Percentiles rank a stretch among this genome's conserved stretches.
phyloP scores from a whole-genome alignment of 2,797 vertebrate species.

The Rachycentron canadum region DNA sequence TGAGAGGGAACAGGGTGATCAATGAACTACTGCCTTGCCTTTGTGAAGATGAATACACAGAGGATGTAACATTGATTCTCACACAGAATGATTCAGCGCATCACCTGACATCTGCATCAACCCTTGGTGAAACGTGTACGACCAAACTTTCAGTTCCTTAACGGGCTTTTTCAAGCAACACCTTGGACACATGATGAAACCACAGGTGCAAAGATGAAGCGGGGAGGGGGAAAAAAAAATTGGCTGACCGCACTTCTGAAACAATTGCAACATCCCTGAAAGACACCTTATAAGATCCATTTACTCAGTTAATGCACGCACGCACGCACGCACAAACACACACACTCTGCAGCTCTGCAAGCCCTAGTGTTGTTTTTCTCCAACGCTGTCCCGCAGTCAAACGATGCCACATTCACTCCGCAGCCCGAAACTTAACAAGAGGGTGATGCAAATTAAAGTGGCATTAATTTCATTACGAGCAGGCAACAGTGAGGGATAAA shows the following conservation, averaged over 20 bases:
- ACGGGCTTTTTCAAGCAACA: slow-evolving; percentile 16
- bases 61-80: slow-evolving; percentile 57
- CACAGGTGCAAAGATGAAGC: slow-evolving; percentile 1
- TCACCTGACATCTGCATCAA: too few species aligned
- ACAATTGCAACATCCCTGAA: slow-evolving; percentile 34
- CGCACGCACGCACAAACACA: neutral
- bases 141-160: slow-evolving; percentile 22
- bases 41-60: slow-evolving; percentile 55
- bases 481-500: slow-evolving; percentile 56
- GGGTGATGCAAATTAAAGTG: slow-evolving; percentile 77
- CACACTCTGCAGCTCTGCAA: slow-evolving; percentile 35
- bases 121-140: neutral
- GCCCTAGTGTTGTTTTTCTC: slow-evolving; percentile 50
- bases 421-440: slow-evolving; percentile 66
- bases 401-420: slow-evolving; percentile 70
- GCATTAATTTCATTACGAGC: slow-evolving; percentile 78
- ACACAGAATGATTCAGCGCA: slow-evolving; percentile 51
- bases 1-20: slow-evolving; percentile 67
- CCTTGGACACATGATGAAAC: slow-evolving; percentile 31
- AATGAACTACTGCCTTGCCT: slow-evolving; percentile 64
- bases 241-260: slow-evolving; percentile 28
- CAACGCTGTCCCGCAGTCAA: slow-evolving; percentile 64
- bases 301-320: slow-evolving; percentile 31
- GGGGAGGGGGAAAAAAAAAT: neutral
- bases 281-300: slow-evolving; percentile 35